phyloP scores from a whole-genome alignment of 2,797 vertebrate genomes.

The Cossypha heuglini region DNA sequence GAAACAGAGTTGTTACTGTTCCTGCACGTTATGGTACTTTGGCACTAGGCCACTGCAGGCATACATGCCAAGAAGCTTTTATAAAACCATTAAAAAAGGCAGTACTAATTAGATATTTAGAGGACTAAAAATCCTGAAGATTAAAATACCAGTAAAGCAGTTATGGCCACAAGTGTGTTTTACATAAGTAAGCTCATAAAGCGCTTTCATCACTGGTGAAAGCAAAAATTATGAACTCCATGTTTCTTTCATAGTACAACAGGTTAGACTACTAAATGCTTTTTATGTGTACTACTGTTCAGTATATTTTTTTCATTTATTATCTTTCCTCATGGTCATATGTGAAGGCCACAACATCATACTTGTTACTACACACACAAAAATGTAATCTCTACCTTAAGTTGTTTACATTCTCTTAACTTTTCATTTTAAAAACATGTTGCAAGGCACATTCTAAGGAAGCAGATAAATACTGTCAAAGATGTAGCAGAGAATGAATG shows the following conservation, averaged over 20 bases:
- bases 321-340: neutral
- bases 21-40: conserved; percentile 20
- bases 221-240: neutral
- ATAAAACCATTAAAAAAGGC: conserved; percentile 64
- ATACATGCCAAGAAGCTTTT: conserved; percentile 62
- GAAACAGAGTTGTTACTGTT: conserved; percentile 46
- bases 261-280: neutral
- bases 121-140: conserved; percentile 45
- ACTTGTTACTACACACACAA: neutral
- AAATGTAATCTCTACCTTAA: neutral
- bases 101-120: conserved; percentile 56
- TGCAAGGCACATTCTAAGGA: neutral
- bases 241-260: neutral
- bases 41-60: conserved; percentile 47
- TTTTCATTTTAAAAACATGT: neutral
- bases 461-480: neutral
- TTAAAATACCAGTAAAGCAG: conserved; percentile 27
- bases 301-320: neutral
- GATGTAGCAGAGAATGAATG: neutral
- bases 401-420: neutral
- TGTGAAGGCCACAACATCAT: neutral
- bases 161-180: neutral
- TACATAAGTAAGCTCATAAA: neutral
- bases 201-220: neutral
- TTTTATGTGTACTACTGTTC: neutral